Conservation (phyloP, 2,113 vertebrate species). For the Lonchura striata region DNA sequence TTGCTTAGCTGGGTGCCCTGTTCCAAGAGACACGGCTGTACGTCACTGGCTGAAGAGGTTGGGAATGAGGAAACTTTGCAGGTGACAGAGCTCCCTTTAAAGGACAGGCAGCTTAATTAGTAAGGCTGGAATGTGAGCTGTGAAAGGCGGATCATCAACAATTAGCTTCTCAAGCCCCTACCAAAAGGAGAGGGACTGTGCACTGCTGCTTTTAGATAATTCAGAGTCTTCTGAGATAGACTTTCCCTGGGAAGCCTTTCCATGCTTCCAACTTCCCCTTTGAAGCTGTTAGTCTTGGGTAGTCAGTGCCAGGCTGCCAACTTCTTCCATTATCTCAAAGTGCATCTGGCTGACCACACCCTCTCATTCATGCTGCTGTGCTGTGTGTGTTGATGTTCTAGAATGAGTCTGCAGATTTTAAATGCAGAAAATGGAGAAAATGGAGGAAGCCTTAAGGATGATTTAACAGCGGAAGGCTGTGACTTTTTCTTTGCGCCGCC, state of each 20-base stretch:
- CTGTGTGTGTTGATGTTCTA: constrained; percentile 52
- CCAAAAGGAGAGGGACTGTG: background rate
- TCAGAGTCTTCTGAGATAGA: background rate
- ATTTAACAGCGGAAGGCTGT: constrained; percentile 50
- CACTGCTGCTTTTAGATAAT: background rate
- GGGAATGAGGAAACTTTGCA: background rate
- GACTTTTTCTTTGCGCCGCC: constrained; percentile 77
- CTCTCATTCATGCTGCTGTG: background rate
- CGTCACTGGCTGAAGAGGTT: background rate
- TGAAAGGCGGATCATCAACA: background rate
- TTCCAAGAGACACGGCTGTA: background rate
- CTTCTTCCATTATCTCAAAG: constrained; percentile 8
- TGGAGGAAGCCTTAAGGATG: constrained; percentile 73
- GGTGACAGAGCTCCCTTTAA: background rate
- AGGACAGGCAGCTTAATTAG: background rate
- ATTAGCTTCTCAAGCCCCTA: background rate
- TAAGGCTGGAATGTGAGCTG: background rate
- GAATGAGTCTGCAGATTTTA: constrained; percentile 85
- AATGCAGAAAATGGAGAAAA: constrained; percentile 80
- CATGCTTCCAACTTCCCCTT: background rate
- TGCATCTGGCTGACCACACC: constrained; percentile 54
- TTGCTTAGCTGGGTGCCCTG: background rate
- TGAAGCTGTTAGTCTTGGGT: background rate
- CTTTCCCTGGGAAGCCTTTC: background rate
- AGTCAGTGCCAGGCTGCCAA: background rate